A percentile compares a stretch with the other conserved stretches of the same genome.
Conservation (phyloP, 2,888 invertebrate species). For the Onchidella celtica region DNA sequence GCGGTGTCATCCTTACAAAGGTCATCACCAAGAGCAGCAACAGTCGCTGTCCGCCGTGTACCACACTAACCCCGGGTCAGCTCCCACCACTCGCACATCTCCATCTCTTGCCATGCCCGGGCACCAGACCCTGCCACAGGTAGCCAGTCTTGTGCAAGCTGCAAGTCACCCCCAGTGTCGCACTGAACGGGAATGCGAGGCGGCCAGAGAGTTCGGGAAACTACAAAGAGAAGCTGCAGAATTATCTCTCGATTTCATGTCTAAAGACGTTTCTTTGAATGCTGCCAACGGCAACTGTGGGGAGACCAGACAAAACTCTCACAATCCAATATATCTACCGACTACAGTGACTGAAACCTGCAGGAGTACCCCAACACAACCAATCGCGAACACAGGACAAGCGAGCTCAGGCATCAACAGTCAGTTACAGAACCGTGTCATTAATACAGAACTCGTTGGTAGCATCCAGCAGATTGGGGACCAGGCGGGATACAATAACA, state of each 20-base stretch:
- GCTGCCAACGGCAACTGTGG: too few relatives aligned
- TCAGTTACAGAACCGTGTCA: too few relatives aligned
- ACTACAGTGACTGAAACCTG: too few relatives aligned
- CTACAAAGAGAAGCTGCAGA: constrained; percentile 31
- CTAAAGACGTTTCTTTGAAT: constrained; percentile 3
- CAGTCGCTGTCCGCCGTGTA: not conserved
- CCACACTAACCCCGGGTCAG: not conserved
- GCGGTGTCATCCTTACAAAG: not conserved
- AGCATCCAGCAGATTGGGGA: too few relatives aligned
- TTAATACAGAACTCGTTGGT: too few relatives aligned
- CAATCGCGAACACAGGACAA: too few relatives aligned
- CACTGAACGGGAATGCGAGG: not conserved
- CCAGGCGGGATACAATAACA: too few relatives aligned
- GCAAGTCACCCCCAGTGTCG: not conserved
- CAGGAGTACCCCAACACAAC: too few relatives aligned
- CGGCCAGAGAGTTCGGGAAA: constrained; percentile 6
- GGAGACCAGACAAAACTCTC: too few relatives aligned
- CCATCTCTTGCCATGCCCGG: not conserved
- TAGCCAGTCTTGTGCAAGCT: not conserved
- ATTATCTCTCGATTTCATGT: constrained; percentile 37
- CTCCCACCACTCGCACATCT: not conserved
- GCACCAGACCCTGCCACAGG: not conserved
- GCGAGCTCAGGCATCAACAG: too few relatives aligned
- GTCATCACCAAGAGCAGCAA: too few relatives aligned
- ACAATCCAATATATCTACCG: too few relatives aligned